These are phyloP conservation scores for Oegoconia quadripuncta DNA, from an alignment of 2,888 invertebrate genomes.

Conservation along the genomic window DNA sequence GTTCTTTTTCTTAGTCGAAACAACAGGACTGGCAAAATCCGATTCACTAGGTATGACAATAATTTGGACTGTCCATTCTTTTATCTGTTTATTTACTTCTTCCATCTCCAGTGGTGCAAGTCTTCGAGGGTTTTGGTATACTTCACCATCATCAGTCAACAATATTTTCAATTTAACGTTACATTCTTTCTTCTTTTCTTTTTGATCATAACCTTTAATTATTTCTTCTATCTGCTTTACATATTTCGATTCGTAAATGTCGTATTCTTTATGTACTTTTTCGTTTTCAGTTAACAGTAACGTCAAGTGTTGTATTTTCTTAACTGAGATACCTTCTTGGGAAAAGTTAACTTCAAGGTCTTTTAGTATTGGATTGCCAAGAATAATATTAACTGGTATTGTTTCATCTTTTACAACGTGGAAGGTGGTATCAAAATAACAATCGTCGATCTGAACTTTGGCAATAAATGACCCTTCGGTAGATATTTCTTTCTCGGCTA, in stretches of 20 bases:
- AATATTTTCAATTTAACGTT: slow-evolving; percentile 14
- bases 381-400: slow-evolving; percentile 16
- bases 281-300: slow-evolving; percentile 11
- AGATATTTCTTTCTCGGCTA: slow-evolving; percentile 13
- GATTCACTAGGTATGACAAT: slow-evolving; percentile 17
- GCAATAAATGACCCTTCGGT: slow-evolving; percentile 17
- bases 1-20: slow-evolving; percentile 20
- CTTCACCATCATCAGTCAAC: slow-evolving; percentile 9
- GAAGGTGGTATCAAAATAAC: slow-evolving; percentile 9
- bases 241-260: slow-evolving; percentile 4
- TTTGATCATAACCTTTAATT: slow-evolving; percentile 13
- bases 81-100: slow-evolving; percentile 11
- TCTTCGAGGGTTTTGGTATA: slow-evolving; percentile 12
- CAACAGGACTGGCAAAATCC: slow-evolving; percentile 21
- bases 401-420: slow-evolving; percentile 18
- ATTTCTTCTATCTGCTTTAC: slow-evolving; percentile 8
- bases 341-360: slow-evolving; percentile 20
- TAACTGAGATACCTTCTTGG: slow-evolving; percentile 5
- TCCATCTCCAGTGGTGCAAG: slow-evolving; percentile 10
- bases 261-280: background rate
- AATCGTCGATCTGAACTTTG: slow-evolving; percentile 17
- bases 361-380: slow-evolving; percentile 21
- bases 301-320: slow-evolving; percentile 15
- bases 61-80: slow-evolving; percentile 5
- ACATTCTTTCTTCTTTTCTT: slow-evolving; percentile 4